Conservation (phyloP, 2,113 vertebrate species). For the Pseudonaja textilis region DNA sequence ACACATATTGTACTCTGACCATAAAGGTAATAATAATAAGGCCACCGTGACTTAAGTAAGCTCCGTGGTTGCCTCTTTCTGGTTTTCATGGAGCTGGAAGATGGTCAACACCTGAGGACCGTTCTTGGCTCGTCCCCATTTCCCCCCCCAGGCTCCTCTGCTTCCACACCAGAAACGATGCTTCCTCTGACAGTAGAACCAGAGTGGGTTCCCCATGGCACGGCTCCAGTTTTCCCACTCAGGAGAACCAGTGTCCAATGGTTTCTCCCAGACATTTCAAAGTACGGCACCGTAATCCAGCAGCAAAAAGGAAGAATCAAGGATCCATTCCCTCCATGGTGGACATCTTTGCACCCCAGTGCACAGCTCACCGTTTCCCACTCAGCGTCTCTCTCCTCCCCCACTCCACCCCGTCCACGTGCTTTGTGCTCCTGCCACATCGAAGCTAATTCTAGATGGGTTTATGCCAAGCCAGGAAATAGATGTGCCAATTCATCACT, state of each 20-base stretch:
- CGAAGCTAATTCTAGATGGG: conserved; percentile 55
- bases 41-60: background rate
- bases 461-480: conserved; percentile 54
- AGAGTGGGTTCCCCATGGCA: background rate
- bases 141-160: background rate
- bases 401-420: fast-evolving
- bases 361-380: background rate
- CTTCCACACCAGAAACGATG: background rate
- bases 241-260: background rate
- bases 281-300: background rate
- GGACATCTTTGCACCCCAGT: background rate
- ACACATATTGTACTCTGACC: no score
- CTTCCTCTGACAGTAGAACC: background rate
- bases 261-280: background rate
- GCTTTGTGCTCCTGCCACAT: conserved; percentile 40
- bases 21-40: background rate
- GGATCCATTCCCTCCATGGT: background rate
- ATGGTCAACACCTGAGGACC: background rate
- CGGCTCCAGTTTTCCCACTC: background rate
- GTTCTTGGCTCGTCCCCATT: background rate
- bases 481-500: conserved; percentile 53
- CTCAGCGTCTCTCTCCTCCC: conserved; percentile 31
- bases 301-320: background rate
- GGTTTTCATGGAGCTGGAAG: background rate
- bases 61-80: background rate